phyloP scores from a whole-genome alignment of 2,888 invertebrate species.

The Pristionchus maxplancki region DNA sequence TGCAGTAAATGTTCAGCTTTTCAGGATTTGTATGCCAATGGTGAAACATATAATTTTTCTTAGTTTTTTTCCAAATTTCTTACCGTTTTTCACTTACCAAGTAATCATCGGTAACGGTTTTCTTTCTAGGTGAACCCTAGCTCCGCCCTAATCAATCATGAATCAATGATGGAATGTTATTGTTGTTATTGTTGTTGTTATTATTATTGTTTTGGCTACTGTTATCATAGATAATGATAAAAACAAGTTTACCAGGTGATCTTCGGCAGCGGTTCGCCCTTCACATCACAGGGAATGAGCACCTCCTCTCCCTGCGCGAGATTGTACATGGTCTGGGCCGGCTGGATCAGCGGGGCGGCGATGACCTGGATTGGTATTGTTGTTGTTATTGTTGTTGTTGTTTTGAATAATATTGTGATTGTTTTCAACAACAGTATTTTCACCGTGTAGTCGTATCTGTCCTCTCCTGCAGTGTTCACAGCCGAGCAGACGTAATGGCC shows the following conservation, averaged over 20 bases:
- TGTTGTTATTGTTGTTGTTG: no score
- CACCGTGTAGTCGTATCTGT: slow-evolving; percentile 67
- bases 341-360: slow-evolving; percentile 67
- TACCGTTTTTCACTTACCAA: no score
- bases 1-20: no score
- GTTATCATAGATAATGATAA: not conserved
- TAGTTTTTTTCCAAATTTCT: no score
- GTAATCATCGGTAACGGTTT: slow-evolving; percentile 67
- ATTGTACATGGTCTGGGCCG: slow-evolving; percentile 73
- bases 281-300: slow-evolving; percentile 71
- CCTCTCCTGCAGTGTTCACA: slow-evolving; percentile 82
- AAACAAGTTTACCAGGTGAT: slow-evolving; percentile 65
- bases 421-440: no score
- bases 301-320: slow-evolving; percentile 70
- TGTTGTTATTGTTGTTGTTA: not conserved
- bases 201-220: not conserved
- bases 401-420: no score
- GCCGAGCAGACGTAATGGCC: slow-evolving; percentile 83
- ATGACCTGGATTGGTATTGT: slow-evolving; percentile 54
- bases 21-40: no score
- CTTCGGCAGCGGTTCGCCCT: slow-evolving; percentile 69
- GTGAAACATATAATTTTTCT: no score
- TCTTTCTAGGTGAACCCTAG: no score
- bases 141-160: no score
- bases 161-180: no score